Percentiles rank a stretch among this genome's conserved stretches.
Evolutionary conservation across 2,888 invertebrate genomes (phyloP).

Genomic region (Heteromyza rotundicornis): DNA sequence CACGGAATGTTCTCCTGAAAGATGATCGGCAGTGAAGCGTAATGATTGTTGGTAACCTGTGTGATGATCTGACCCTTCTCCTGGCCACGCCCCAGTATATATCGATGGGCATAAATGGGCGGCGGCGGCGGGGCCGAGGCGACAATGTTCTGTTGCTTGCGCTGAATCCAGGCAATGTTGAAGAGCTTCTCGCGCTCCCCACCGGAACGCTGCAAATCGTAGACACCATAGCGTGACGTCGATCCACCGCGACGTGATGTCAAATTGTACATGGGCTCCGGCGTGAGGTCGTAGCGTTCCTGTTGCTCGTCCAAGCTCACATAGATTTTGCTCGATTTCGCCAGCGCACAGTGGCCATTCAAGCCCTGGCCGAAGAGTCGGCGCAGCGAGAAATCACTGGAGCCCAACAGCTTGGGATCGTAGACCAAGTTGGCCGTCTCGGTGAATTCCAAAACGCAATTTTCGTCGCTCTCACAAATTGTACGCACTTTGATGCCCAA

Average conservation of each 20-base stretch:
- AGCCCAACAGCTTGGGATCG: constrained; percentile 70
- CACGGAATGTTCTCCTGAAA: constrained; percentile 91
- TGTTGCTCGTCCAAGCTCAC: constrained; percentile 71
- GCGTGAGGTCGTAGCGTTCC: constrained; percentile 70
- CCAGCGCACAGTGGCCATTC: constrained; percentile 81
- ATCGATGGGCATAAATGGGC: constrained; percentile 77
- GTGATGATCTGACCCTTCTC: constrained; percentile 89
- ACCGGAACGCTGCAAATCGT: constrained; percentile 66
- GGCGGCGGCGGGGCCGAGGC: constrained; percentile 65
- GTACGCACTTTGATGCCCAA: constrained; percentile 84
- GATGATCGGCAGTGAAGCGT: constrained; percentile 76
- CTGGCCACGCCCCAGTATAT: constrained; percentile 88
- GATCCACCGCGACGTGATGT: constrained; percentile 74
- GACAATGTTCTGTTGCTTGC: constrained; percentile 54
- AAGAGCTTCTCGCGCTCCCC: constrained; percentile 66
- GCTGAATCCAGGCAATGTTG: constrained; percentile 69
- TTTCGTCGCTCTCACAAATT: constrained; percentile 71
- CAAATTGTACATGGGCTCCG: constrained; percentile 68
- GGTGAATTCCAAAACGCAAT: constrained; percentile 77
- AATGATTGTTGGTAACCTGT: constrained; percentile 82
- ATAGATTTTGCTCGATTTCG: constrained; percentile 78
- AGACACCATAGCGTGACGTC: constrained; percentile 72
- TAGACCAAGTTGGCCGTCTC: constrained; percentile 89
- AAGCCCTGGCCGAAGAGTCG: constrained; percentile 87
- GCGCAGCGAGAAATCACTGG: constrained; percentile 81